Percentiles rank a stretch among this genome's conserved stretches.
phyloP scores from a whole-genome alignment of 2,888 invertebrate species.

The Xestia sexstrigata region DNA sequence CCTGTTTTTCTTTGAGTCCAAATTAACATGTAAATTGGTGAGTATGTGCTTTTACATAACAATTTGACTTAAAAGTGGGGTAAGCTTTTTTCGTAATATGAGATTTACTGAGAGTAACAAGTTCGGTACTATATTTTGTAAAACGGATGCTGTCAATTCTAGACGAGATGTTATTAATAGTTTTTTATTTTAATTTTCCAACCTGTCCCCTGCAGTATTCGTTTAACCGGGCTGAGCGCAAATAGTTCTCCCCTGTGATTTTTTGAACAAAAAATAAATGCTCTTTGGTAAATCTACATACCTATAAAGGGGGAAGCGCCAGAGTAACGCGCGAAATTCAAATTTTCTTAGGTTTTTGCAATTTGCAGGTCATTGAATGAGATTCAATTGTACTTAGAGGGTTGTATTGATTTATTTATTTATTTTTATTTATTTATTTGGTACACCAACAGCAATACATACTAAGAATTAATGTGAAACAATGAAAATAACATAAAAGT shows the following conservation, averaged over 20 bases:
- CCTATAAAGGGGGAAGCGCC: too few relatives aligned
- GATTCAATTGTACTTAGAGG: too few relatives aligned
- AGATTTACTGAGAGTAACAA: neutral
- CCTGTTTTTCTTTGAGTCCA: conserved; percentile 39
- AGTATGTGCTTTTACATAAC: conserved; percentile 19
- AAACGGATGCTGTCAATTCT: neutral
- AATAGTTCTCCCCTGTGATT: neutral
- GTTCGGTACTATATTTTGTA: neutral
- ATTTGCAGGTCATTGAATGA: too few relatives aligned
- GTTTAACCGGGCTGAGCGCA: neutral
- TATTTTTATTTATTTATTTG: too few relatives aligned
- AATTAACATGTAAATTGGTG: conserved; percentile 48
- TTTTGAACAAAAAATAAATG: neutral
- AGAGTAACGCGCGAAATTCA: too few relatives aligned
- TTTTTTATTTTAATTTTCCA: neutral
- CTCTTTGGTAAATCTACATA: neutral
- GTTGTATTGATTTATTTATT: too few relatives aligned
- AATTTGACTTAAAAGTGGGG: neutral
- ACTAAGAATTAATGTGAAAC: too few relatives aligned
- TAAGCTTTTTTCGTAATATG: neutral
- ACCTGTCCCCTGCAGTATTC: neutral
- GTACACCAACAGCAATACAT: too few relatives aligned
- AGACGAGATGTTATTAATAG: too few relatives aligned
- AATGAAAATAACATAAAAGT: too few relatives aligned
- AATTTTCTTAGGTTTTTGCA: too few relatives aligned